Base-by-base conservation (phyloP, 2,797 vertebrate genomes). In the Glyptemys insculpta region DNA sequence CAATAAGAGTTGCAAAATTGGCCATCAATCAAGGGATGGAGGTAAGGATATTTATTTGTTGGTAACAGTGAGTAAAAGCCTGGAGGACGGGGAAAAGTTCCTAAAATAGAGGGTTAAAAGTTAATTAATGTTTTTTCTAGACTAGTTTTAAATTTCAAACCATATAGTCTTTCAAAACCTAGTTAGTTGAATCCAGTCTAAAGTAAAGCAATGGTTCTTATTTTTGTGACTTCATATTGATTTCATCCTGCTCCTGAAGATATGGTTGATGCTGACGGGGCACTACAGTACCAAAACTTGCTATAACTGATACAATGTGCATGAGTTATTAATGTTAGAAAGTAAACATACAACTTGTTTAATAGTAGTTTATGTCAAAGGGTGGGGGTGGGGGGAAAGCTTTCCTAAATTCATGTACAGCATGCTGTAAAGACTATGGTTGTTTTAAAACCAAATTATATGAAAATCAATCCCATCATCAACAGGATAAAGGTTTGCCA, bases 11-110 rank as follows among this genome's bases (percentile, higher is more conserved):
- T 99, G 99, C 99, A 79, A 99, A 99, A 97, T 97, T 99, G 96
- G 99, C 99, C 1, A 99, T 99, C 96, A 99, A 99, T 98, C 99
- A 99, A 98, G 99, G 99, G 56, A 99, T 99, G 95, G 99, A 99
- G 99, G 99, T 99, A 98, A 98, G 99, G 19, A 85, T 87, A 29
- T 86, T 3, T 95, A 56, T 41, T 93, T 62, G n/a, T 4, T 1
- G 34, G 1, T 27, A 62, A 49, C 11, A 76, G 1, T 76, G 85
- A 78, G 4, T 2, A 3, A n/a, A 93, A 91, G 12, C 86, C n/a
- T 89, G 12, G 3, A 25, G 88, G 37, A 15, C 2, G 10, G 76
- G 76, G 6, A 18, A 53, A 5, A 10, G 84, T 6, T 88, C 9
- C 14, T n/a, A 34, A 54, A 8, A 11, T 89, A 29, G 49, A 41